Conservation (phyloP, 2,888 invertebrate species). For the Andricus curvator region DNA sequence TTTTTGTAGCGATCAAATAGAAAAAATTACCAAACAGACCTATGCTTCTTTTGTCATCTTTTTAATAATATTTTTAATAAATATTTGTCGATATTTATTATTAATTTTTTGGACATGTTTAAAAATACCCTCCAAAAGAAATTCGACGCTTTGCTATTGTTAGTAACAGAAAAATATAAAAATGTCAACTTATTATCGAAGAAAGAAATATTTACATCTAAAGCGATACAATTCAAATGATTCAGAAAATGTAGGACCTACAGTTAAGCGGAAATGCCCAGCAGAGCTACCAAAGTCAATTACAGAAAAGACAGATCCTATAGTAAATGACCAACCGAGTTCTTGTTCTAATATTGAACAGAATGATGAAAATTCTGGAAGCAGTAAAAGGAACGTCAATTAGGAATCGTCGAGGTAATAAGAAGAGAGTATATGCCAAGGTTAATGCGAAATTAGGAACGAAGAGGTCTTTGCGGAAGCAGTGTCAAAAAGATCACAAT, state of each 20-base stretch:
- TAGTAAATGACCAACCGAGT: background rate
- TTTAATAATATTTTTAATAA: background rate
- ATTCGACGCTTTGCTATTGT: background rate
- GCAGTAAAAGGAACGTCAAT: conserved; percentile 17
- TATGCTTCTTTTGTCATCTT: background rate
- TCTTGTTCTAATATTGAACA: background rate
- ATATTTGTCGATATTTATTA: background rate
- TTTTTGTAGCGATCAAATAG: background rate
- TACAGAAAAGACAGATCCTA: background rate
- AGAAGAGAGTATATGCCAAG: conserved; percentile 21
- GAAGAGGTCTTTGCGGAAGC: conserved; percentile 27
- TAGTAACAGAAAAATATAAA: background rate
- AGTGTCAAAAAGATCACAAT: conserved; percentile 41
- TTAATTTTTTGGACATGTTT: background rate
- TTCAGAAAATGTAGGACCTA: background rate
- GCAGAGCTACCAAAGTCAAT: background rate
- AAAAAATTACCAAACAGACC: background rate
- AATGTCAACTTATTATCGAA: background rate
- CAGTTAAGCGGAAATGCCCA: background rate
- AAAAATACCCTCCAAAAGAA: background rate
- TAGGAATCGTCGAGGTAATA: conserved; percentile 33
- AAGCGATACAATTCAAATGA: background rate
- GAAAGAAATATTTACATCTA: background rate
- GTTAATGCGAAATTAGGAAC: conserved; percentile 33
- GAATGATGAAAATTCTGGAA: background rate